These are phyloP conservation scores for Petrophora chlorosata DNA, from an alignment of 2,888 invertebrate genomes.

Conservation along the genomic window DNA sequence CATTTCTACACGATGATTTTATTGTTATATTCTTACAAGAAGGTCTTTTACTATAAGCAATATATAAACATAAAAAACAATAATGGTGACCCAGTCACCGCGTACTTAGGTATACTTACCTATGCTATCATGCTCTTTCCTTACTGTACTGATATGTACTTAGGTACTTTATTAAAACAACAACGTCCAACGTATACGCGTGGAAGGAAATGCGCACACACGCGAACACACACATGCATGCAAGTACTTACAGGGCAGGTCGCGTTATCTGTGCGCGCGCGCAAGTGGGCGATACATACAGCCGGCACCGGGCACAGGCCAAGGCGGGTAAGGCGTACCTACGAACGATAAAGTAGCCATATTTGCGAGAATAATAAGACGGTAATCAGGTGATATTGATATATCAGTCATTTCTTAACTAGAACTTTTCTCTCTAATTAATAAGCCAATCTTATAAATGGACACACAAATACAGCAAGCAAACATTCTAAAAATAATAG, in stretches of 20 bases:
- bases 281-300: slow-evolving; percentile 40
- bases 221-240: slow-evolving; percentile 20
- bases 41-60: no score
- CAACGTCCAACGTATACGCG: slow-evolving; percentile 8
- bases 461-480: no score
- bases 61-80: no score
- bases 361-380: not conserved
- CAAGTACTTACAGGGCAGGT: slow-evolving; percentile 34
- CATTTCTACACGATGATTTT: no score
- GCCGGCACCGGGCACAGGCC: slow-evolving; percentile 42
- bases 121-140: not conserved
- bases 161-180: slow-evolving; percentile 3
- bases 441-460: not conserved
- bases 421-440: slow-evolving; percentile 4
- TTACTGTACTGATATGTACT: not conserved
- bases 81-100: not conserved
- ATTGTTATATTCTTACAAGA: no score
- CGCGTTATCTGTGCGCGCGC: slow-evolving; percentile 44
- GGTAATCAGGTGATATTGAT: slow-evolving; percentile 8
- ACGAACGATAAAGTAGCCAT: slow-evolving; percentile 14
- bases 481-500: no score
- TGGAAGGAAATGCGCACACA: slow-evolving; percentile 26
- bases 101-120: not conserved
- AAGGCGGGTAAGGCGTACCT: slow-evolving; percentile 37
- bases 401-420: slow-evolving; percentile 5